Base-by-base conservation (phyloP, 2,113 vertebrate genomes). In the Cyanoderma ruficeps region DNA sequence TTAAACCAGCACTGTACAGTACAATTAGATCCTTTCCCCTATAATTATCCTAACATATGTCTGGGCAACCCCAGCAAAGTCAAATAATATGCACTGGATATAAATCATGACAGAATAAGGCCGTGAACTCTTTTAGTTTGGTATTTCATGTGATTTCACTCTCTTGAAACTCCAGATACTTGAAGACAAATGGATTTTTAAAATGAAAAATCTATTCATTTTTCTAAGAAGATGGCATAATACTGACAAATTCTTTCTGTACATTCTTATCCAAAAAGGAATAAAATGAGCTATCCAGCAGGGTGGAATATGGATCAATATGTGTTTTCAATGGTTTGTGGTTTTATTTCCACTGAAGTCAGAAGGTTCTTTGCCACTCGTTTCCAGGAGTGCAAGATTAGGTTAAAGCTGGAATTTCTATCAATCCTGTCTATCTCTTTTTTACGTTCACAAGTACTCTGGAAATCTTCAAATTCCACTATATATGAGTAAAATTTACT, bases 161-260 rank as follows among this genome's bases (percentile, higher is more conserved):
- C 63, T 41, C 61, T 75, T 67, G 59, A 86, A 88, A 86, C 15
- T 75, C 64, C 60, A 60, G 47, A 63, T 35, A 13, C 52, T 77
- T 56, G 52, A 44, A 80, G 35, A 91, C 27, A 86, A 93, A 95
- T 75, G 63, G 82, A 71, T 80, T 94, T 93, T 93, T 81, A 25
- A 92, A 90, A 91, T 63, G 60, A 93, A 92, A 96, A 81, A 93
- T 71, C 76, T 83, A 77, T 88, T 86, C 22, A 42, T 90, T 87
- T 71, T 79, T 60, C 56, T 63, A 86, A 86, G 41, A 68, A 90
- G 76, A 83, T 42, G 46, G 60, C 19, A 56, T 71, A 87, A 84
- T 78, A 39, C 52, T 78, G 64, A 53, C 8, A 84, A 90, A 84
- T 65, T 46, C 28, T 23, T 94, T 78, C 56, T 60, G 76, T 79